phyloP scores from a whole-genome alignment of 2,888 invertebrate genomes.

The Drosophila formosana region DNA sequence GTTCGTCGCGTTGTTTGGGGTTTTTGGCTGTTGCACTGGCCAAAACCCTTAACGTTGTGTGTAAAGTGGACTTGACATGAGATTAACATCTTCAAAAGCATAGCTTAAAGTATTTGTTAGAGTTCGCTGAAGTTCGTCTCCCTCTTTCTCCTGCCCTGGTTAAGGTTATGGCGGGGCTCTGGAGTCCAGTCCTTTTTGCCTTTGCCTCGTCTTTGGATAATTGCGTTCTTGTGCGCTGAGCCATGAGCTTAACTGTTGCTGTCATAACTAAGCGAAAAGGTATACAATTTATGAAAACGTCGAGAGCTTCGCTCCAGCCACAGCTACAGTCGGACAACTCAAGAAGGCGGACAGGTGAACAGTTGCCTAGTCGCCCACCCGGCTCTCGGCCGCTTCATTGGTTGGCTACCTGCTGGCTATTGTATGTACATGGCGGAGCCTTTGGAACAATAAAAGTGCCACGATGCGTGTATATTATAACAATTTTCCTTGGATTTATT shows the following conservation, averaged over 20 bases:
- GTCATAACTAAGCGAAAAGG: constrained; percentile 82
- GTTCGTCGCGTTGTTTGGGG: constrained; percentile 45
- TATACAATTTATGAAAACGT: constrained; percentile 80
- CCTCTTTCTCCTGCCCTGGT: constrained; percentile 11
- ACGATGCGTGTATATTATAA: constrained; percentile 61
- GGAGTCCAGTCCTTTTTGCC: constrained; percentile 36
- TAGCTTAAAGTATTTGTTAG: constrained; percentile 81
- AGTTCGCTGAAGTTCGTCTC: constrained; percentile 66
- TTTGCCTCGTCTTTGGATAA: constrained; percentile 72
- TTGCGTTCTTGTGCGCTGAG: constrained; percentile 82
- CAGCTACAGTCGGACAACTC: constrained; percentile 13
- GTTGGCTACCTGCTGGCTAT: neutral
- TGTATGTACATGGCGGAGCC: constrained; percentile 13
- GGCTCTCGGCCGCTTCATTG: neutral
- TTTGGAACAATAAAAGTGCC: constrained; percentile 45
- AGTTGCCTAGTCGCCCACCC: constrained; percentile 4
- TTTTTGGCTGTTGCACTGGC: constrained; percentile 39
- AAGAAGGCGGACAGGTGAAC: constrained; percentile 40
- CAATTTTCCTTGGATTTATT: constrained; percentile 77
- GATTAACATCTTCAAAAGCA: constrained; percentile 82
- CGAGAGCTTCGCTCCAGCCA: constrained; percentile 30
- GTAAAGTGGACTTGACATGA: constrained; percentile 83
- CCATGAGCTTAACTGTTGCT: constrained; percentile 81
- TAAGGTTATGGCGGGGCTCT: constrained; percentile 52
- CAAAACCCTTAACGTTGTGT: constrained; percentile 77